A percentile compares a stretch with the other conserved stretches of the same genome.
These are phyloP conservation scores for Rhinopithecus roxellana DNA, from an alignment of 2,113 vertebrate species.

Conservation along the genomic window DNA sequence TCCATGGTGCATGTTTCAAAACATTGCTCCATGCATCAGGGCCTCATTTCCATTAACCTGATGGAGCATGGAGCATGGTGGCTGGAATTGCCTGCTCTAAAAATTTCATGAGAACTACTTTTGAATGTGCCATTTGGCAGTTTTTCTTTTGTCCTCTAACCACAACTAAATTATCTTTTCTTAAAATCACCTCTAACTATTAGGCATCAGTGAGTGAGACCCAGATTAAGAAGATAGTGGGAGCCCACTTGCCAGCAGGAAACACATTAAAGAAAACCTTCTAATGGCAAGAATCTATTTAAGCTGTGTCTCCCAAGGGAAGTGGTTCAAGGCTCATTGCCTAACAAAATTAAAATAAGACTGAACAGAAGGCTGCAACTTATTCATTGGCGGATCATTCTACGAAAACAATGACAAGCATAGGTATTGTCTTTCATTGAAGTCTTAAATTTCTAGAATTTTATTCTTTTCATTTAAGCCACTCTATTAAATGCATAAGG, in stretches of 20 bases:
- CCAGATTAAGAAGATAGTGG: neutral
- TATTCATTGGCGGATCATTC: neutral
- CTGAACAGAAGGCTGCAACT: neutral
- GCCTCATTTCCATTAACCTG: neutral
- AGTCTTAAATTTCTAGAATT: neutral
- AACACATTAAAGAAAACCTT: slow-evolving; percentile 27
- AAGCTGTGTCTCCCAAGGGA: neutral
- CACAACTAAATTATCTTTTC: slow-evolving; percentile 14
- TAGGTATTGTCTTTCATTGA: neutral
- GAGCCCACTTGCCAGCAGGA: neutral
- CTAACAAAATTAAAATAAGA: slow-evolving; percentile 45
- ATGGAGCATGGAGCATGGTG: accelerated
- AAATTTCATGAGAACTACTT: neutral
- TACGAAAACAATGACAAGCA: neutral
- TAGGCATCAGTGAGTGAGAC: neutral
- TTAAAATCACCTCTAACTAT: neutral
- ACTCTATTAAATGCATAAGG: neutral
- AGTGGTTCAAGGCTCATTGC: neutral
- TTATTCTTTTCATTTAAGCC: slow-evolving; percentile 26
- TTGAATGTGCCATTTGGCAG: neutral
- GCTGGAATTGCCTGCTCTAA: slow-evolving; percentile 42
- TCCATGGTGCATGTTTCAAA: neutral
- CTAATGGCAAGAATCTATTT: slow-evolving; percentile 12
- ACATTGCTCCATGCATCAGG: neutral
- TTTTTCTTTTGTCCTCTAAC: slow-evolving; percentile 17